Evolutionary conservation across 2,888 invertebrate genomes (phyloP).

Genomic region (Dolomedes plantarius): DNA sequence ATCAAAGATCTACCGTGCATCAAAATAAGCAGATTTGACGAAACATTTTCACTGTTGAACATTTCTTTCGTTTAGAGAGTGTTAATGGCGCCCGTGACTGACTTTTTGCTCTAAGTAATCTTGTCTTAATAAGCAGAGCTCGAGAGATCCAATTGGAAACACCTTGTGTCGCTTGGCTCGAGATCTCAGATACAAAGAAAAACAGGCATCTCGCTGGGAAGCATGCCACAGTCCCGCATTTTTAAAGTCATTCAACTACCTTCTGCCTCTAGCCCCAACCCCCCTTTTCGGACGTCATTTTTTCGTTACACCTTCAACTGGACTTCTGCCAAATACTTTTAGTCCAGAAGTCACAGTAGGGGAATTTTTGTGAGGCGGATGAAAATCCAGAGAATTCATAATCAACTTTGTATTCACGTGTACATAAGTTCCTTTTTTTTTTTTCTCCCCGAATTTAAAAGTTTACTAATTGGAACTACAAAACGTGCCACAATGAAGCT

Average conservation of each 20-base stretch:
- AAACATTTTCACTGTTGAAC: too few relatives aligned
- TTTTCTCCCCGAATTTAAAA: too few relatives aligned
- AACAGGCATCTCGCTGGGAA: not conserved
- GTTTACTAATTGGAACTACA: too few relatives aligned
- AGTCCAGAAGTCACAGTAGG: not conserved
- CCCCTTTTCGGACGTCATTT: conserved; percentile 26
- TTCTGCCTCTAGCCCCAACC: conserved; percentile 8
- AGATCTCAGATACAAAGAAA: not conserved
- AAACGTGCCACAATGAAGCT: too few relatives aligned
- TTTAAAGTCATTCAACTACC: conserved; percentile 42
- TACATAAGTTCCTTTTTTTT: too few relatives aligned
- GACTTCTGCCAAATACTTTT: conserved; percentile 36
- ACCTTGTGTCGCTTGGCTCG: not conserved
- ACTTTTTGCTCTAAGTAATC: not conserved
- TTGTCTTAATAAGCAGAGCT: not conserved
- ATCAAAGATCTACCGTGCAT: too few relatives aligned
- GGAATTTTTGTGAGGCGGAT: not conserved
- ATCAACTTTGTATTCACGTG: too few relatives aligned
- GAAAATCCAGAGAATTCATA: too few relatives aligned
- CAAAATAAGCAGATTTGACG: too few relatives aligned
- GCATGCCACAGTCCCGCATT: conserved; percentile 1
- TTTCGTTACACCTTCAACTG: conserved; percentile 27
- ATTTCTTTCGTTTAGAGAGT: too few relatives aligned
- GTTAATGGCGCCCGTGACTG: not conserved
- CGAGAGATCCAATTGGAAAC: not conserved